Percentiles rank a stretch among this genome's conserved stretches.
Evolutionary conservation across 2,888 invertebrate species (phyloP).

Genomic region (Beris chalybata): DNA sequence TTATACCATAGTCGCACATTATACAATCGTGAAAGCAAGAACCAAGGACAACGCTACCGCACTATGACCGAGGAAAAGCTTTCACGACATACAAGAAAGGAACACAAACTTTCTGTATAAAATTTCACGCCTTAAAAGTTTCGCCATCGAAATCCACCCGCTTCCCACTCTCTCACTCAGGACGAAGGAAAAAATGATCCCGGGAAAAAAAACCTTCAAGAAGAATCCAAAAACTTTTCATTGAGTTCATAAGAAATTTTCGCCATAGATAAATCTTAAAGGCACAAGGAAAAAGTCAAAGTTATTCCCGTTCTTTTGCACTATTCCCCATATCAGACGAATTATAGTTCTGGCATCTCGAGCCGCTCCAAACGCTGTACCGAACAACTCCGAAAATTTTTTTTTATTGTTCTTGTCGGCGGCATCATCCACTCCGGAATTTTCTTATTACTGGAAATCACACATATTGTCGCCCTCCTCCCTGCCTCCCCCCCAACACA

Average conservation of each 20-base stretch:
- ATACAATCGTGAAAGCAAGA: slow-evolving; percentile 33
- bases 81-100: slow-evolving; percentile 28
- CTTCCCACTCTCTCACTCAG: no score
- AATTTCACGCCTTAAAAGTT: slow-evolving; percentile 35
- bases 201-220: no score
- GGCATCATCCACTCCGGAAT: slow-evolving; percentile 9
- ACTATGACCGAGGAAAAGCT: slow-evolving; percentile 33
- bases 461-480: no score
- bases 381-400: slow-evolving; percentile 14
- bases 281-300: no score
- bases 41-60: slow-evolving; percentile 14
- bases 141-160: slow-evolving; percentile 1
- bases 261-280: slow-evolving; percentile 32
- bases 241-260: slow-evolving; percentile 35
- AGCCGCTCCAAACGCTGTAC: no score
- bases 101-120: slow-evolving; percentile 35
- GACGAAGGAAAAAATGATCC: no score
- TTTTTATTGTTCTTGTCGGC: slow-evolving; percentile 28
- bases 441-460: no score
- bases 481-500: no score
- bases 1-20: slow-evolving; percentile 27
- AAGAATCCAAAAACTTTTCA: slow-evolving; percentile 27
- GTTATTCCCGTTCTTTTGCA: no score
- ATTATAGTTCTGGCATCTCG: slow-evolving; percentile 18
- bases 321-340: no score